These are phyloP conservation scores for Temnothorax curvispinosus DNA, from an alignment of 1,140 invertebrate species.

Conservation along the genomic window DNA sequence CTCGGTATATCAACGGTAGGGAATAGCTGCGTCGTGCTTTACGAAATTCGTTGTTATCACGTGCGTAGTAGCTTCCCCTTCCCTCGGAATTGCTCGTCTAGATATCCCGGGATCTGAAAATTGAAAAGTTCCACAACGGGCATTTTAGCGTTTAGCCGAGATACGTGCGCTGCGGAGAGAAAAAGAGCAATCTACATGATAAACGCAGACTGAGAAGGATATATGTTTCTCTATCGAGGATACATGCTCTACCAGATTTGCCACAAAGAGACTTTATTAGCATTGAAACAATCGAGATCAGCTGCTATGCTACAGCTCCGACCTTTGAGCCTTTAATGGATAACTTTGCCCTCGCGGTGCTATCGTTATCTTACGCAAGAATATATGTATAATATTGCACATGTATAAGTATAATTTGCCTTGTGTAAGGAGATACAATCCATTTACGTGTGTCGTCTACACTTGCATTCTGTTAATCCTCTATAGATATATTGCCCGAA, in stretches of 20 bases:
- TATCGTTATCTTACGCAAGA: neutral
- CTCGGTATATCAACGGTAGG: slow-evolving; percentile 55
- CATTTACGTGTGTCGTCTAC: neutral
- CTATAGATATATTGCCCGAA: neutral
- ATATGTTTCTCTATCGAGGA: slow-evolving; percentile 22
- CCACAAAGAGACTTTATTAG: slow-evolving; percentile 27
- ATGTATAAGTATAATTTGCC: slow-evolving; percentile 4
- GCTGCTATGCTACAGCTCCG: neutral
- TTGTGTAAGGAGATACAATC: neutral
- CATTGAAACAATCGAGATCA: slow-evolving; percentile 14
- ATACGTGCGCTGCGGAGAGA: neutral
- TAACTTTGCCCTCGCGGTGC: neutral
- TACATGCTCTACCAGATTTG: slow-evolving; percentile 24
- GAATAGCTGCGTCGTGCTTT: slow-evolving; percentile 59
- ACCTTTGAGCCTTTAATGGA: neutral
- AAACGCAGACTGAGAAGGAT: neutral
- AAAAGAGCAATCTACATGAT: neutral
- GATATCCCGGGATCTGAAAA: slow-evolving; percentile 85
- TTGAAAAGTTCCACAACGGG: slow-evolving; percentile 73
- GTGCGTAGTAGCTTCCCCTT: slow-evolving; percentile 81
- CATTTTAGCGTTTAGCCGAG: slow-evolving; percentile 52
- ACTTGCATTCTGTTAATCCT: neutral
- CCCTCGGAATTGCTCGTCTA: slow-evolving; percentile 83
- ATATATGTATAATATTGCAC: neutral
- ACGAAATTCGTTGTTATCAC: slow-evolving; percentile 78